These are phyloP conservation scores for Champsocephalus esox DNA, from an alignment of 2,797 vertebrate species.

Conservation along the genomic window DNA sequence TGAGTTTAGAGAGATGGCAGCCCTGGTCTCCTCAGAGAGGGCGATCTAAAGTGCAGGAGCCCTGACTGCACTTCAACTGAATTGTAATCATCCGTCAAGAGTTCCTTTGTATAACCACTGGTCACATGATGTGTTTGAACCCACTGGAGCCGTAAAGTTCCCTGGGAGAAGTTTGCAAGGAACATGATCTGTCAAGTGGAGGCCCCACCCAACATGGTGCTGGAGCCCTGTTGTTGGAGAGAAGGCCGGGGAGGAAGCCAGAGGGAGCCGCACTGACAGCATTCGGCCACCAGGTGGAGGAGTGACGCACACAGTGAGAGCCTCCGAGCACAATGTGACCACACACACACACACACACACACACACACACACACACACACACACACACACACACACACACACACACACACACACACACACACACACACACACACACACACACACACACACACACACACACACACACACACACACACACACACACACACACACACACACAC, in stretches of 20 bases:
- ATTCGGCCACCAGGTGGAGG: constrained; percentile 83
- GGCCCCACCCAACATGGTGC: constrained; percentile 70
- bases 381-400: too few relatives aligned
- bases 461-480: too few relatives aligned
- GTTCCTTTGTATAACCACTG: not conserved
- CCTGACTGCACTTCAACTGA: not conserved
- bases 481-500: too few relatives aligned
- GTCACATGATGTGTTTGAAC: not conserved
- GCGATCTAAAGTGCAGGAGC: too few relatives aligned
- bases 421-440: too few relatives aligned
- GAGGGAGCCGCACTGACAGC: constrained; percentile 53
- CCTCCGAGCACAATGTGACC: not conserved
- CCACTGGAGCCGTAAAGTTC: constrained; percentile 1
- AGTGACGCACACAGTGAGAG: constrained; percentile 66
- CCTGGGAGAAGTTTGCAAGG: constrained; percentile 44
- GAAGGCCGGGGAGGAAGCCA: constrained; percentile 34
- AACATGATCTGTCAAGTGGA: constrained; percentile 26
- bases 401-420: too few relatives aligned
- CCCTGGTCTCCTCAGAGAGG: too few relatives aligned
- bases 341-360: not conserved
- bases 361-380: too few relatives aligned
- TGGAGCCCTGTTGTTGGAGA: constrained; percentile 44
- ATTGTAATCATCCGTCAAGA: not conserved
- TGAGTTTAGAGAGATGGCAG: too few relatives aligned
- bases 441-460: too few relatives aligned